Conservation (phyloP, 2,113 vertebrate species). For the Percopsis transmontana region DNA sequence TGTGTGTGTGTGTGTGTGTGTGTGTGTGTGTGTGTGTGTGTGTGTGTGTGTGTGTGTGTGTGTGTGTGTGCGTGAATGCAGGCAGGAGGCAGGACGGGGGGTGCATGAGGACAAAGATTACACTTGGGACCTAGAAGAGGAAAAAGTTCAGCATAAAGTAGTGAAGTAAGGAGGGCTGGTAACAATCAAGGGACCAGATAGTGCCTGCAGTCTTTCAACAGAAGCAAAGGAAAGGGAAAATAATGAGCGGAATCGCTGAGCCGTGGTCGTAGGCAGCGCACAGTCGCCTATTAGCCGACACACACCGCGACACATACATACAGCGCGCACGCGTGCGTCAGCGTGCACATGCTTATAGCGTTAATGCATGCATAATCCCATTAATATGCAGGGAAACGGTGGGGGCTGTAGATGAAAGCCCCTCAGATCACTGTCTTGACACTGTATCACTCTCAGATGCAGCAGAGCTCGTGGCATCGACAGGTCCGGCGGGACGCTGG, state of each 20-base stretch:
- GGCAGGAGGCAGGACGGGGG: not conserved
- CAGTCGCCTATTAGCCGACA: constrained; percentile 36
- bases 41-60: constrained; percentile 12
- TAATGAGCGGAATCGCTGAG: constrained; percentile 64
- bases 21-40: constrained; percentile 5
- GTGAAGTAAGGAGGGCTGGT: constrained; percentile 8
- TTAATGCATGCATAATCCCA: constrained; percentile 40
- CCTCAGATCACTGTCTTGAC: constrained; percentile 65
- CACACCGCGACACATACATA: constrained; percentile 14
- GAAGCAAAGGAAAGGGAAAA: constrained; percentile 27
- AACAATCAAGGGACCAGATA: constrained; percentile 37
- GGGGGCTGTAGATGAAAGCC: constrained; percentile 64
- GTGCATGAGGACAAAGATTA: not conserved
- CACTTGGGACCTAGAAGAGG: not conserved
- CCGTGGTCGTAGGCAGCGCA: constrained; percentile 36
- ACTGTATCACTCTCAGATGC: constrained; percentile 63
- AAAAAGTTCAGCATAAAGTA: not conserved
- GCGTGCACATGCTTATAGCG: constrained; percentile 31
- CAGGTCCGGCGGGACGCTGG: constrained; percentile 54
- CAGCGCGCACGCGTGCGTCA: constrained; percentile 17
- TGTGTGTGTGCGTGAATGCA: constrained; percentile 5
- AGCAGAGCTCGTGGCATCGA: constrained; percentile 48
- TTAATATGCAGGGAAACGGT: constrained; percentile 57
- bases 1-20: no score
- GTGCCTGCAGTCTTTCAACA: constrained; percentile 40